Conservation (phyloP, 2,888 invertebrate species). For the Fragum whitleyi region DNA sequence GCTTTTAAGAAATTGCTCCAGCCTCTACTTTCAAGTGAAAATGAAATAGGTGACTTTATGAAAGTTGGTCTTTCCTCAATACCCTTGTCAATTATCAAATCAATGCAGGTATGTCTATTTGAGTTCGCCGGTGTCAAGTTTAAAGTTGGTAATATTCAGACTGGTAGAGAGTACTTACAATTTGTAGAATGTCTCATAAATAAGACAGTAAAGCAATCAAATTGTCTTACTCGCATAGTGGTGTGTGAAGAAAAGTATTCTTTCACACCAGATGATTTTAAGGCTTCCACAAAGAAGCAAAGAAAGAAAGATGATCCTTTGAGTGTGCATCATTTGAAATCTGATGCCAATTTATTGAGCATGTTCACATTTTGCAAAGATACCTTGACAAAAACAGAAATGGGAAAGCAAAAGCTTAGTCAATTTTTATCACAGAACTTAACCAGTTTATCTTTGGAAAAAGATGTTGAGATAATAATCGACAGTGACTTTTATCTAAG, state of each 20-base stretch:
- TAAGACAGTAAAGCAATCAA: neutral
- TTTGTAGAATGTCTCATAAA: neutral
- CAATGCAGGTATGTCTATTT: conserved; percentile 6
- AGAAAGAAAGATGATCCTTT: neutral
- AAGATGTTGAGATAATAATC: neutral
- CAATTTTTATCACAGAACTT: conserved; percentile 37
- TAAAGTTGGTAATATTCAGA: neutral
- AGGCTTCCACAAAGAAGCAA: neutral
- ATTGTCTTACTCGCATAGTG: neutral
- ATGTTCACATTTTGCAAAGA: neutral
- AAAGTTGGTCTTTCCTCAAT: neutral
- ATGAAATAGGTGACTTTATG: neutral
- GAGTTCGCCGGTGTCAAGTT: conserved; percentile 17
- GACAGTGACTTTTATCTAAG: neutral
- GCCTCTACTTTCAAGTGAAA: neutral
- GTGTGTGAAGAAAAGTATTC: conserved; percentile 44
- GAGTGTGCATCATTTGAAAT: neutral
- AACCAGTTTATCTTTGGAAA: neutral
- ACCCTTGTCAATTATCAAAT: neutral
- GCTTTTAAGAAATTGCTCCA: neutral
- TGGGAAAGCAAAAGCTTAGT: conserved; percentile 32
- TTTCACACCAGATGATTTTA: conserved; percentile 39
- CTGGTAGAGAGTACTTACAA: neutral
- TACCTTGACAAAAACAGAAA: conserved; percentile 19
- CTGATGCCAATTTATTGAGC: neutral